These are phyloP conservation scores for Bufotes viridis DNA, from an alignment of 2,797 vertebrate genomes.

Conservation along the genomic window DNA sequence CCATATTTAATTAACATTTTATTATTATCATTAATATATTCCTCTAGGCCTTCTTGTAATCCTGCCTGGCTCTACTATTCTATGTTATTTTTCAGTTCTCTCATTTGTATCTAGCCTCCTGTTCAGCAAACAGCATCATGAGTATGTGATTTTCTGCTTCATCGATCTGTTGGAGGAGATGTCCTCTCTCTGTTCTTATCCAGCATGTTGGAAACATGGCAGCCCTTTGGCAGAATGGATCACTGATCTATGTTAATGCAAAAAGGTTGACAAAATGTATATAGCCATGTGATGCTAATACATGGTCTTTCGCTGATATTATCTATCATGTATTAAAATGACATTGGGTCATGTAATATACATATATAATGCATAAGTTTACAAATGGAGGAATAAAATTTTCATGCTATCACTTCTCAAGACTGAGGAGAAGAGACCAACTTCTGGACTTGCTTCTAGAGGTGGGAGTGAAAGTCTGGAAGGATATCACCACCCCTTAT, in stretches of 20 bases:
- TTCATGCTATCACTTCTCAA: background rate
- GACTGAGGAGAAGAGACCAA: background rate
- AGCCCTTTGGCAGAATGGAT: slow-evolving; percentile 7
- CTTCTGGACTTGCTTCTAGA: background rate
- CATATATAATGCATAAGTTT: background rate
- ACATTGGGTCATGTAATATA: background rate
- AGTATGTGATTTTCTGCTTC: slow-evolving; percentile 47
- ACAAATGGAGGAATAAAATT: background rate
- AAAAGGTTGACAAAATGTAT: background rate
- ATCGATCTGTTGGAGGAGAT: slow-evolving; percentile 24
- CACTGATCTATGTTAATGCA: slow-evolving; percentile 11
- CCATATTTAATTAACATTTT: slow-evolving; percentile 41
- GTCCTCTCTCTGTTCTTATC: background rate
- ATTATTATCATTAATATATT: slow-evolving; percentile 47
- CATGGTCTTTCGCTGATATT: background rate
- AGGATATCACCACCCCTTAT: background rate
- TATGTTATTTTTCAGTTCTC: slow-evolving; percentile 26
- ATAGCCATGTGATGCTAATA: background rate
- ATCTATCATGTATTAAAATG: background rate
- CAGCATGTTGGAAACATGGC: slow-evolving; percentile 12
- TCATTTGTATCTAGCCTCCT: slow-evolving; percentile 33
- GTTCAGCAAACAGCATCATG: slow-evolving; percentile 14
- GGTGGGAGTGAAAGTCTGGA: background rate
- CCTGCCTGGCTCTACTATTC: slow-evolving; percentile 21
- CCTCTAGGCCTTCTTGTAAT: slow-evolving; percentile 25